Conservation (phyloP, 2,797 vertebrate species). For the Syncerus caffer region DNA sequence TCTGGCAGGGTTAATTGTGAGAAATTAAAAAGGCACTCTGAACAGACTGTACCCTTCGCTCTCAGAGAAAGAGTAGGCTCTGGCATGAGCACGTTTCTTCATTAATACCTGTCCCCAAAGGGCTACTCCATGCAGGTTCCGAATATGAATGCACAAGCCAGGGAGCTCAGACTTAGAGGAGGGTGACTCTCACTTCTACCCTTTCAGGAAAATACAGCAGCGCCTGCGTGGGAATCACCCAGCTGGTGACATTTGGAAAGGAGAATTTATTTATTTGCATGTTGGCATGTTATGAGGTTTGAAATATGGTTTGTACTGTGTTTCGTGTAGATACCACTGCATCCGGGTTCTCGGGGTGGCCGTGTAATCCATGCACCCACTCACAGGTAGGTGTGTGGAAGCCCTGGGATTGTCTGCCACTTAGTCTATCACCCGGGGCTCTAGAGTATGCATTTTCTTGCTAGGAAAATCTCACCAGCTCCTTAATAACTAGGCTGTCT, state of each 20-base stretch:
- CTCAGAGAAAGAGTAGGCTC: conserved; percentile 79
- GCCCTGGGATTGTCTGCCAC: conserved; percentile 77
- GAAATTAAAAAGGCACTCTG: conserved; percentile 82
- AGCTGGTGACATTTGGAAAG: conserved; percentile 77
- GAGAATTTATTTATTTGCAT: conserved; percentile 81
- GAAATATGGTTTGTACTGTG: conserved; percentile 75
- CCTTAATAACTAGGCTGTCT: conserved; percentile 62
- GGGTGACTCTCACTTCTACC: conserved; percentile 74
- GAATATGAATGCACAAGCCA: conserved; percentile 80
- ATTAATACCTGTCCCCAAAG: conserved; percentile 83
- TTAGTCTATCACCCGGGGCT: conserved; percentile 75
- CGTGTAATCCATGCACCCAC: conserved; percentile 67
- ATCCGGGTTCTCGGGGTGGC: conserved; percentile 42
- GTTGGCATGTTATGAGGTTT: conserved; percentile 75
- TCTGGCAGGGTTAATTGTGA: conserved; percentile 83
- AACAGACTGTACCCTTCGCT: conserved; percentile 83
- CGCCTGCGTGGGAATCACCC: conserved; percentile 78
- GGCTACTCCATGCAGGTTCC: conserved; percentile 68
- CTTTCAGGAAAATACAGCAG: conserved; percentile 74
- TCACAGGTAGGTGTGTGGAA: conserved; percentile 77
- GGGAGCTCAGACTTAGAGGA: conserved; percentile 78
- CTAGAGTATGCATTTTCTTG: conserved; percentile 75
- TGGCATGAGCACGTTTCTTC: conserved; percentile 81
- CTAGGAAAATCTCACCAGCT: conserved; percentile 74
- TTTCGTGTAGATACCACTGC: conserved; percentile 55